phyloP scores from a whole-genome alignment of 2,888 invertebrate genomes.

The Tinea pellionella region DNA sequence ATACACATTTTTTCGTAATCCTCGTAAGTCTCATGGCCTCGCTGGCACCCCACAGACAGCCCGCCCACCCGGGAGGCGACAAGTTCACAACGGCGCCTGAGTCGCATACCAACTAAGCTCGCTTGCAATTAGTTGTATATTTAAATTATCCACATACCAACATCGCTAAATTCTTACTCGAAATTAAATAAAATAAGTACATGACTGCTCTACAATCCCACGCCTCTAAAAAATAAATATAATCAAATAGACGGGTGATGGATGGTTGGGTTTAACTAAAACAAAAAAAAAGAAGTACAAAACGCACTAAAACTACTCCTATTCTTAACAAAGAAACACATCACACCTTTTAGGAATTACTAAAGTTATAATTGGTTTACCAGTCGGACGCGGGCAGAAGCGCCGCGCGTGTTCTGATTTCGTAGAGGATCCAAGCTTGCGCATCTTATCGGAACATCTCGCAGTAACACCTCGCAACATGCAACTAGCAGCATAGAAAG shows the following conservation, averaged over 20 bases:
- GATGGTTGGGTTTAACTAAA: too few species aligned
- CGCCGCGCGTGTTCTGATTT: constrained; percentile 5
- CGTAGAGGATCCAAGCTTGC: background rate
- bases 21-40: constrained; percentile 64
- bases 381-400: background rate
- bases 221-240: too few species aligned
- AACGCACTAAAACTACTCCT: background rate
- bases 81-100: constrained; percentile 51
- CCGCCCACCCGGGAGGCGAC: constrained; percentile 22
- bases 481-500: constrained; percentile 45
- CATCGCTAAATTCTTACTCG: background rate
- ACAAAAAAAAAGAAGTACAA: too few species aligned
- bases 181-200: background rate
- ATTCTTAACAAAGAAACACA: constrained; percentile 3
- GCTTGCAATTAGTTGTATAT: constrained; percentile 13
- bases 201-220: background rate
- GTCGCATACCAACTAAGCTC: constrained; percentile 41
- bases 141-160: constrained; percentile 4
- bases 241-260: too few species aligned
- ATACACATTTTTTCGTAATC: constrained; percentile 69
- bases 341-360: constrained; percentile 3
- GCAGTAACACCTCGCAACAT: constrained; percentile 46
- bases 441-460: constrained; percentile 22
- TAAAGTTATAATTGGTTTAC: constrained; percentile 13
- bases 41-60: constrained; percentile 25